These are phyloP conservation scores for Gymnopithys bicolor DNA, from an alignment of 2,797 vertebrate genomes.

Conservation along the genomic window DNA sequence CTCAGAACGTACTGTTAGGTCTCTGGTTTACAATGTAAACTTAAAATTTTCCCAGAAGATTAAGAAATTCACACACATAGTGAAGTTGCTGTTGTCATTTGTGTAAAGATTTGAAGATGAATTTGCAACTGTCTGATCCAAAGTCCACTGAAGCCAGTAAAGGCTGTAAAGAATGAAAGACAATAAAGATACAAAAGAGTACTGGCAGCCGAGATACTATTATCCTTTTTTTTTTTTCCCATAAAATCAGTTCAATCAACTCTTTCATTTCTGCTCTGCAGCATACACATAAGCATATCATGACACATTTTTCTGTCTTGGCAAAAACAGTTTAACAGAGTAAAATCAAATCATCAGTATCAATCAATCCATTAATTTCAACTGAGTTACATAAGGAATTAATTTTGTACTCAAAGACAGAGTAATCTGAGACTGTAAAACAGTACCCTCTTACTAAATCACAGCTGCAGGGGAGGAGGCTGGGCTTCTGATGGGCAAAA, in stretches of 20 bases:
- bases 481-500: background rate
- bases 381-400: background rate
- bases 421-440: background rate
- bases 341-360: background rate
- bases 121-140: constrained; percentile 27
- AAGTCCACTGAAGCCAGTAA: background rate
- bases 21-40: background rate
- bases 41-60: constrained; percentile 14
- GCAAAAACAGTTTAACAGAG: background rate
- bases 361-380: constrained; percentile 6
- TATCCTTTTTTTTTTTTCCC: background rate
- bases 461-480: background rate
- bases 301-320: background rate
- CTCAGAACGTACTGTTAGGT: background rate
- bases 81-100: background rate
- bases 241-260: background rate
- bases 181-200: background rate
- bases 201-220: background rate
- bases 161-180: background rate
- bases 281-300: background rate
- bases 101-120: background rate
- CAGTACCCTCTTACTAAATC: background rate
- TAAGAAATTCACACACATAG: background rate
- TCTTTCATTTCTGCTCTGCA: background rate
- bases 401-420: background rate